Conservation (phyloP, 2,888 invertebrate species). For the Epistrophe eligans region DNA sequence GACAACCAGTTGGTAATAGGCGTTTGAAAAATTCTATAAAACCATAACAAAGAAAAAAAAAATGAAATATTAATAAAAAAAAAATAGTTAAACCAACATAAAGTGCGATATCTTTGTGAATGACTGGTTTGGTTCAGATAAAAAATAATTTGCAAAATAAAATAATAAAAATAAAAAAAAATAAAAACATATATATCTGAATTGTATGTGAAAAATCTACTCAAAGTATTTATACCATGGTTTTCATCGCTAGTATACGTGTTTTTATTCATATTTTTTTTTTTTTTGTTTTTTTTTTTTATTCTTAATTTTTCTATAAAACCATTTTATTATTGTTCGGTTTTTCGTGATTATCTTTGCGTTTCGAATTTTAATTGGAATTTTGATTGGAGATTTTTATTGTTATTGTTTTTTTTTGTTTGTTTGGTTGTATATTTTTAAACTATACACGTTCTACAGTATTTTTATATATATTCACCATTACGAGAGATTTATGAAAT, state of each 20-base stretch:
- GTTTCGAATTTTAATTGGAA: constrained; percentile 74
- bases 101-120: constrained; percentile 62
- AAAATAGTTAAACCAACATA: constrained; percentile 52
- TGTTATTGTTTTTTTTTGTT: constrained; percentile 44
- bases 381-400: constrained; percentile 74
- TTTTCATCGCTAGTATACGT: constrained; percentile 44
- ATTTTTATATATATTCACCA: background rate
- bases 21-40: constrained; percentile 46
- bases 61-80: background rate
- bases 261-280: background rate
- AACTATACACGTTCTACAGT: constrained; percentile 9
- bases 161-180: constrained; percentile 12
- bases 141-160: constrained; percentile 40
- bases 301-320: constrained; percentile 29
- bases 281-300: constrained; percentile 27
- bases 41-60: background rate
- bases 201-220: constrained; percentile 54
- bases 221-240: constrained; percentile 61
- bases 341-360: constrained; percentile 67
- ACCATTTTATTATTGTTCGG: constrained; percentile 45
- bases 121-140: constrained; percentile 40
- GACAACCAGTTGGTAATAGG: constrained; percentile 56
- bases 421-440: constrained; percentile 2
- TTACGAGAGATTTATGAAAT: constrained; percentile 34
- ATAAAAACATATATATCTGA: background rate